Conservation (phyloP, 2,888 invertebrate genomes). For the Lasioglossum figueresi region DNA sequence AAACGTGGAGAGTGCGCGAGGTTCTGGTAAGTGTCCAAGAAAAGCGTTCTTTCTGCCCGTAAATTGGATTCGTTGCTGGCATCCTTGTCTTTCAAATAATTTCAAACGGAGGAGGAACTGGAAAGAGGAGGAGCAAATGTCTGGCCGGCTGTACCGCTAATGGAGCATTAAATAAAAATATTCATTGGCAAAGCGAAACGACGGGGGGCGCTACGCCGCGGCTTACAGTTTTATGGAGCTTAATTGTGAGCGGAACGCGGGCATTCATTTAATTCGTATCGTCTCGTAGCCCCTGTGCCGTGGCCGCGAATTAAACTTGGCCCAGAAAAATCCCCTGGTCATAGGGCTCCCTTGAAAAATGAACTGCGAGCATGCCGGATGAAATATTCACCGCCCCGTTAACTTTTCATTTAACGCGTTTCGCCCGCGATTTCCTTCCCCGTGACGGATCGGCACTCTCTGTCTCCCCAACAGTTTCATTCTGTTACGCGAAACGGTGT, state of each 20-base stretch:
- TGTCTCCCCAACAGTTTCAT: background rate
- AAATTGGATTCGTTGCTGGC: background rate
- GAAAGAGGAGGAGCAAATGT: constrained; percentile 49
- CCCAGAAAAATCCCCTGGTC: constrained; percentile 28
- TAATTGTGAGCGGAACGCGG: constrained; percentile 73
- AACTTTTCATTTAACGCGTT: constrained; percentile 16
- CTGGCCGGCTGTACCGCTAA: constrained; percentile 66
- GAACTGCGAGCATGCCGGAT: background rate
- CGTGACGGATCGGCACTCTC: background rate
- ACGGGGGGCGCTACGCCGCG: constrained; percentile 42
- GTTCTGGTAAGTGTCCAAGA: constrained; percentile 15
- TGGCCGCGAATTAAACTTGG: constrained; percentile 23
- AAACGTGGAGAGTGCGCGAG: background rate
- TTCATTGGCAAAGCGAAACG: constrained; percentile 72
- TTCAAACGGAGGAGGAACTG: constrained; percentile 34
- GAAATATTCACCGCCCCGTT: constrained; percentile 19
- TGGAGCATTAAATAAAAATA: constrained; percentile 79
- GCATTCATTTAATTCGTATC: constrained; percentile 75
- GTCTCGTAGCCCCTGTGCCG: constrained; percentile 31
- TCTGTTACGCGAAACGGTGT: background rate
- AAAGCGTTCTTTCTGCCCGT: background rate
- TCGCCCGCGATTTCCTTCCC: background rate
- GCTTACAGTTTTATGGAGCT: constrained; percentile 73
- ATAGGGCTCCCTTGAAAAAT: constrained; percentile 23
- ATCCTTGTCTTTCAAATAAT: constrained; percentile 33